Evolutionary conservation across 1,140 invertebrate genomes (phyloP).

Genomic region (Hestina assimilis): DNA sequence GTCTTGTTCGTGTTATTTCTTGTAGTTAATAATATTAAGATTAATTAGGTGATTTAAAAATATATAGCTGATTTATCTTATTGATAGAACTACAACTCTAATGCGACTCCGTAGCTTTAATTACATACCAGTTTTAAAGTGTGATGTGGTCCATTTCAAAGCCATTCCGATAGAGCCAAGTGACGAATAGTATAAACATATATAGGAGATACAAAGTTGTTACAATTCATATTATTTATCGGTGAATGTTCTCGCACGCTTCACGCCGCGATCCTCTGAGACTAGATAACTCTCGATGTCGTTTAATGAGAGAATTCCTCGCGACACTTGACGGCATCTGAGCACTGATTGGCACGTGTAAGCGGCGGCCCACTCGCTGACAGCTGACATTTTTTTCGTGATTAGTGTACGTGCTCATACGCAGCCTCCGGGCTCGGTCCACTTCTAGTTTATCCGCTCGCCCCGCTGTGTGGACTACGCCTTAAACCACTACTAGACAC

Average conservation of each 20-base stretch:
- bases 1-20: neutral
- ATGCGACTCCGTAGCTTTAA: neutral
- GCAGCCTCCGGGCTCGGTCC: neutral
- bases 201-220: neutral
- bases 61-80: neutral
- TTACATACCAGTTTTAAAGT: neutral
- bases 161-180: neutral
- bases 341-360: neutral
- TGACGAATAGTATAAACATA: no score
- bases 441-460: neutral
- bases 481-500: neutral
- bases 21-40: neutral
- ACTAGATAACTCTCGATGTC: neutral
- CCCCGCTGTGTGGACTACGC: neutral
- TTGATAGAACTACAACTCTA: neutral
- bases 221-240: neutral
- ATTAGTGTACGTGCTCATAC: neutral
- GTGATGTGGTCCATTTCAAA: neutral
- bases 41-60: neutral
- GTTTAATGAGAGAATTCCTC: conserved; percentile 3
- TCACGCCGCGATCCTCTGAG: neutral
- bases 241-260: neutral
- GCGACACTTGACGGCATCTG: neutral
- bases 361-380: neutral
- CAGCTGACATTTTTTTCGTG: neutral